Evolutionary conservation across 2,113 vertebrate genomes (phyloP), one percentile per base, ranked within the genome.

Genomic region (Lophius piscatorius): DNA sequence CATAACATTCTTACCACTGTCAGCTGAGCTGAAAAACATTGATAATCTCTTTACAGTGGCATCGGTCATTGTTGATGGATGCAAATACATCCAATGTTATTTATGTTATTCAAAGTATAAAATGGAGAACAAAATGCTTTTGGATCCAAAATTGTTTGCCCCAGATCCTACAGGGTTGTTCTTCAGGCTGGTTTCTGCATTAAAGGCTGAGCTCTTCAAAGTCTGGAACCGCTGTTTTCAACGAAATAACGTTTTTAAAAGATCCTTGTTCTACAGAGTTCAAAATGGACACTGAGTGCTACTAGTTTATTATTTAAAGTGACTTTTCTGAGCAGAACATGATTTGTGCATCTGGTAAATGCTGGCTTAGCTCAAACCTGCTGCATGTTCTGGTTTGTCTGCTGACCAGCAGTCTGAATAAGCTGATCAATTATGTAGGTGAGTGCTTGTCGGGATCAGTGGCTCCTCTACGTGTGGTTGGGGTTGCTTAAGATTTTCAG

Each of bases 281-380:
- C 45, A n/a, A 46, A 31, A 70, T 51, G 31, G 21, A n/a, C n/a
- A 20, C 23, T 13, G 39, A 24, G 36, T 45, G 40, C 63, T 16
- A 12, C 35, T 60, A 3, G 9, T 71, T 48, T 47, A 77, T 67
- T 70, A 69, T 79, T 57, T 71, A 71, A 70, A 48, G 28, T 31
- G 48, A 52, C 29, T 24, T 33, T 20, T 16, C 20, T 35, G 26
- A 29, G 38, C 21, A 9, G 39, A 39, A 65, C 61, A 75, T 35
- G 65, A 54, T 29, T 62, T 70, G 51, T 70, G 46, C 70, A 74
- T 70, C 47, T 54, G 13, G 34, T 17, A 10, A 54, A 55, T 2
- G 39, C 38, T 22, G 38, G n/a, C 5, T 7, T 18, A 12, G 34
- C 34, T 47, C 57, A 22, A 41, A 59, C 57, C 39, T 29, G 11